A percentile compares a stretch with the other conserved stretches of the same genome.
Evolutionary conservation across 2,113 vertebrate genomes (phyloP).

Genomic region (Heptranchias perlo): DNA sequence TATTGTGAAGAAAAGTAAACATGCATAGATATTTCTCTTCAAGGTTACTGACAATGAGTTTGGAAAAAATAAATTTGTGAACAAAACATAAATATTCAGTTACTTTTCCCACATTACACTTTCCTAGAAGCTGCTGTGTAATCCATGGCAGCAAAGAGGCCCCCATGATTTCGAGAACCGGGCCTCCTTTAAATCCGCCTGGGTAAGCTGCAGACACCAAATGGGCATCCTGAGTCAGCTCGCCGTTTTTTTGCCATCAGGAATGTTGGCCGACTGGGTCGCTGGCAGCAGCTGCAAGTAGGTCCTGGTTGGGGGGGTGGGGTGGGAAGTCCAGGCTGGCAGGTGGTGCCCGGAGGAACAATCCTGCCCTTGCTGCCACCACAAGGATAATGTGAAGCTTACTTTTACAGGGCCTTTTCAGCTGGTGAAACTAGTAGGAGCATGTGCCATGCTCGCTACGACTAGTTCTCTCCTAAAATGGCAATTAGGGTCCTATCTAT

Average conservation of each 20-base stretch:
- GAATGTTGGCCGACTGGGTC: no score
- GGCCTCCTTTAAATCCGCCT: background rate
- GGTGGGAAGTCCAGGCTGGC: no score
- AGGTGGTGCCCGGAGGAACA: no score
- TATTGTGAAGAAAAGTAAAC: background rate
- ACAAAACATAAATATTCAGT: background rate
- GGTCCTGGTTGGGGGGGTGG: no score
- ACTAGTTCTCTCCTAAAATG: background rate
- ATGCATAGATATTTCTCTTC: background rate
- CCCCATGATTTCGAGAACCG: background rate
- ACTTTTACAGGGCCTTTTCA: no score
- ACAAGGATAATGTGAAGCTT: no score
- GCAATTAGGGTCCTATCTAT: background rate
- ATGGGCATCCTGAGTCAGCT: background rate
- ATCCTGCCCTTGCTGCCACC: no score
- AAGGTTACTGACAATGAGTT: background rate
- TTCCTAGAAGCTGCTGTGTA: background rate
- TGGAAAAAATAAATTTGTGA: background rate
- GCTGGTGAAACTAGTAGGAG: no score
- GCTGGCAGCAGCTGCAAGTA: no score
- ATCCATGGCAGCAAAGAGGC: background rate
- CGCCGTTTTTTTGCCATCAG: no score
- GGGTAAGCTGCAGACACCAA: background rate
- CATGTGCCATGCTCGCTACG: background rate
- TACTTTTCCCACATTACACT: background rate